Evolutionary conservation across 2,888 invertebrate species (phyloP).

Genomic region (Leptothorax acervorum): DNA sequence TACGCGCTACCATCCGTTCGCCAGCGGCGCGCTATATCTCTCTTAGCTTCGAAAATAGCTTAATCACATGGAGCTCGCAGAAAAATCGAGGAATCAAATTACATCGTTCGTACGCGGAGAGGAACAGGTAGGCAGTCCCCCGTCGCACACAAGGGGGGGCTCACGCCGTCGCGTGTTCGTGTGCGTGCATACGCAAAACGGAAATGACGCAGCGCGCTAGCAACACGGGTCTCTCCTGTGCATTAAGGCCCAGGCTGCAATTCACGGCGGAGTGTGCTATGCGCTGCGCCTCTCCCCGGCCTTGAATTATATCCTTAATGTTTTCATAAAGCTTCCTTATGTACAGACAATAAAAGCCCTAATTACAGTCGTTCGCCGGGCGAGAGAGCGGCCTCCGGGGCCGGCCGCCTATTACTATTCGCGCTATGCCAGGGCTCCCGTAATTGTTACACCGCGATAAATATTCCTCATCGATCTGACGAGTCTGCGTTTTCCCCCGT

Average conservation of each 20-base stretch:
- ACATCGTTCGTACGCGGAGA: conserved; percentile 31
- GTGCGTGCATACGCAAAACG: conserved; percentile 67
- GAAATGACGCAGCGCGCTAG: conserved; percentile 79
- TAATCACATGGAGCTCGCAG: conserved; percentile 44
- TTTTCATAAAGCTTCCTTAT: conserved; percentile 82
- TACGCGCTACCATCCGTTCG: conserved; percentile 7
- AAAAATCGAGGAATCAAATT: conserved; percentile 57
- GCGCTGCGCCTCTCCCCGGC: conserved; percentile 65
- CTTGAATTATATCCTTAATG: conserved; percentile 82
- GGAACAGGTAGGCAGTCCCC: conserved; percentile 34
- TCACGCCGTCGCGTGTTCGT: not conserved
- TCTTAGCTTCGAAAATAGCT: conserved; percentile 45
- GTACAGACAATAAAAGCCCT: conserved; percentile 81
- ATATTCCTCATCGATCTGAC: conserved; percentile 79
- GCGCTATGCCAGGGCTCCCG: conserved; percentile 69
- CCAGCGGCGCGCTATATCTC: conserved; percentile 28
- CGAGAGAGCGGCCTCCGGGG: conserved; percentile 51
- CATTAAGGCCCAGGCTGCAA: conserved; percentile 69
- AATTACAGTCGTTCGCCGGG: conserved; percentile 78
- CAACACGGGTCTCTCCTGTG: conserved; percentile 56
- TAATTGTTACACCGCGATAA: conserved; percentile 77
- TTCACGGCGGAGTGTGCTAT: conserved; percentile 53
- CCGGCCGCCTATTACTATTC: conserved; percentile 77
- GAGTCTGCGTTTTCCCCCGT: conserved; percentile 73
- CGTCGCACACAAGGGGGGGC: not conserved